phyloP scores from a whole-genome alignment of 2,888 invertebrate species.

The Rhopalosiphum nymphaeae region DNA sequence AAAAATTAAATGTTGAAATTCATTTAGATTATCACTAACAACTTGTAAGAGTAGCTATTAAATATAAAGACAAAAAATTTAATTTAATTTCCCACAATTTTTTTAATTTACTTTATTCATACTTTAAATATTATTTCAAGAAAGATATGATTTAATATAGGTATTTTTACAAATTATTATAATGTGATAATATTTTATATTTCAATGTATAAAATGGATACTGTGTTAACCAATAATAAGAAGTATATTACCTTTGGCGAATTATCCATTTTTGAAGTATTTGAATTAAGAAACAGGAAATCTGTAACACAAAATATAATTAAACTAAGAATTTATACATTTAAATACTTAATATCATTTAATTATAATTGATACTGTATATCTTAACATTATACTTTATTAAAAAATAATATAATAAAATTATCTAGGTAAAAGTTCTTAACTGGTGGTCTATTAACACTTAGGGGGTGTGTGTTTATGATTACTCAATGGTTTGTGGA shows the following conservation, averaged over 20 bases:
- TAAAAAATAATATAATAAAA: background rate
- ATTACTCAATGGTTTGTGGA: background rate
- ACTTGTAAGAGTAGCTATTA: background rate
- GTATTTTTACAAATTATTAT: background rate
- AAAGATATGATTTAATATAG: background rate
- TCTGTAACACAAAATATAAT: slow-evolving; percentile 10
- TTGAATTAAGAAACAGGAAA: background rate
- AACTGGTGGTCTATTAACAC: background rate
- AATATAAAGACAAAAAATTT: background rate
- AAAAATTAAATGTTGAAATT: background rate
- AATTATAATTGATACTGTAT: background rate
- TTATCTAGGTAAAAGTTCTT: background rate
- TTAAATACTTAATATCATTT: background rate
- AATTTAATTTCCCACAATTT: background rate
- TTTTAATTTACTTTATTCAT: background rate
- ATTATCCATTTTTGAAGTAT: slow-evolving; percentile 10
- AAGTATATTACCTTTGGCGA: background rate
- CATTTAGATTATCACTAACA: background rate
- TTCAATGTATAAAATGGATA: background rate
- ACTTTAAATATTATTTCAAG: background rate
- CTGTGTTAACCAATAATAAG: background rate
- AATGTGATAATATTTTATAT: background rate
- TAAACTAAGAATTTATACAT: background rate
- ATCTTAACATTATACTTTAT: background rate
- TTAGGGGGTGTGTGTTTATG: too few relatives aligned